Percentiles rank a stretch among this genome's conserved stretches.
Evolutionary conservation across 2,797 vertebrate genomes (phyloP).

Genomic region (Coluber constrictor): DNA sequence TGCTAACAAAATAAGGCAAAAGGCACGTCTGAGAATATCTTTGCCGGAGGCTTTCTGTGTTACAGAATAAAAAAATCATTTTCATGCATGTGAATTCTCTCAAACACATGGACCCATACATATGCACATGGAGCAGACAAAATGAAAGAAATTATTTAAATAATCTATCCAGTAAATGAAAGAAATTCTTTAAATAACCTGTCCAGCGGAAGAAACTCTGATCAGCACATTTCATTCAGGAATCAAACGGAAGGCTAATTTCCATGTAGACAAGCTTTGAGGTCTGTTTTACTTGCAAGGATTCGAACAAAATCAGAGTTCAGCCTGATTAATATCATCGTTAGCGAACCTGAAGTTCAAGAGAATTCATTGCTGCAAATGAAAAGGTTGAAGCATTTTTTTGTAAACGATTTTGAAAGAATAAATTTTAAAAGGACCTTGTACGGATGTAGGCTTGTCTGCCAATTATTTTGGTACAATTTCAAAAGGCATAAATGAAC

Average conservation of each 20-base stretch:
- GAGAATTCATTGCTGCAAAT: neutral
- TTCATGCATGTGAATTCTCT: neutral
- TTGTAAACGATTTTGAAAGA: neutral
- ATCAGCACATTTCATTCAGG: neutral
- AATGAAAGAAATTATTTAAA: neutral
- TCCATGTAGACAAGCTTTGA: neutral
- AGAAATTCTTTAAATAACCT: neutral
- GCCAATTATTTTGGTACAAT: neutral
- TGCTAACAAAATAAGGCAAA: constrained; percentile 7
- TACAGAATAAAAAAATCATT: neutral
- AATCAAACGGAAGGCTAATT: neutral
- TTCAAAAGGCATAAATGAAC: neutral
- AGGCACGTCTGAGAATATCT: neutral
- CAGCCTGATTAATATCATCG: neutral
- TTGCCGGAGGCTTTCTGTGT: neutral
- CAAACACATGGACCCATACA: neutral
- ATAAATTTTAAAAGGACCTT: neutral
- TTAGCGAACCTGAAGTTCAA: neutral
- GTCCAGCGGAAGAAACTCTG: neutral
- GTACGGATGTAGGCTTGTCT: neutral
- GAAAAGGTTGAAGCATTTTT: neutral
- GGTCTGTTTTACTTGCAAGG: neutral
- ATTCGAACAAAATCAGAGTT: neutral
- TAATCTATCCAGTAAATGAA: neutral
- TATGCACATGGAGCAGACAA: no score